phyloP scores from a whole-genome alignment of 2,888 invertebrate species.

The Mythimna loreyi region DNA sequence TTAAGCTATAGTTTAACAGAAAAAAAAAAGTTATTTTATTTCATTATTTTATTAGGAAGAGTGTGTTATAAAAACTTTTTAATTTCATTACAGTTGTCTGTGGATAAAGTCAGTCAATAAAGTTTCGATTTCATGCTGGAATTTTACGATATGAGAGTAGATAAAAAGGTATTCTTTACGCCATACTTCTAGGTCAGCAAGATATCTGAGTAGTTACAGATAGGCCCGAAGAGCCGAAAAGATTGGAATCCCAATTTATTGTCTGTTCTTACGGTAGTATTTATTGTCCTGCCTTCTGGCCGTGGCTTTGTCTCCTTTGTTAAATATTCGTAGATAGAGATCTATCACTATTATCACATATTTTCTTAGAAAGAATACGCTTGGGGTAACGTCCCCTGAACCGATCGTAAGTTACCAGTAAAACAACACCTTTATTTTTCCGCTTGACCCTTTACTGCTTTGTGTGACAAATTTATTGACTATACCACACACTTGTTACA shows the following conservation, averaged over 20 bases:
- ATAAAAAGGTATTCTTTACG: no score
- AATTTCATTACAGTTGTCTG: no score
- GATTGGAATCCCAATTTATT: slow-evolving; percentile 61
- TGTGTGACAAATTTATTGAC: slow-evolving; percentile 62
- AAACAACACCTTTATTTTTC: slow-evolving; percentile 65
- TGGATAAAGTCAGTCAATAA: no score
- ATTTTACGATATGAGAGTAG: no score
- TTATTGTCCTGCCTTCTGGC: slow-evolving; percentile 45
- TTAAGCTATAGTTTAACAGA: no score
- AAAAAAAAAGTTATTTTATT: no score
- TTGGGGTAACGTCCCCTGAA: slow-evolving; percentile 24
- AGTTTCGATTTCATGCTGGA: no score
- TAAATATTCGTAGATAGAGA: slow-evolving; percentile 46
- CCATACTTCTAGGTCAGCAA: slow-evolving; percentile 12
- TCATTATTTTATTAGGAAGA: no score
- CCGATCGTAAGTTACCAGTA: slow-evolving; percentile 54
- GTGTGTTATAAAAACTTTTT: no score
- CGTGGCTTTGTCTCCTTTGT: slow-evolving; percentile 55
- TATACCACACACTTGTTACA: slow-evolving; percentile 69
- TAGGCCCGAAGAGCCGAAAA: slow-evolving; percentile 33
- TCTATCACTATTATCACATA: slow-evolving; percentile 43
- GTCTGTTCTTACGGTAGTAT: slow-evolving; percentile 43
- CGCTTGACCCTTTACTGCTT: slow-evolving; percentile 55
- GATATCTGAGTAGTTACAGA: slow-evolving; percentile 20
- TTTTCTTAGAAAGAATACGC: slow-evolving; percentile 39